Percentiles rank a stretch among this genome's conserved stretches.
Conservation (phyloP, 2,888 invertebrate species). For the Tillus elongatus region DNA sequence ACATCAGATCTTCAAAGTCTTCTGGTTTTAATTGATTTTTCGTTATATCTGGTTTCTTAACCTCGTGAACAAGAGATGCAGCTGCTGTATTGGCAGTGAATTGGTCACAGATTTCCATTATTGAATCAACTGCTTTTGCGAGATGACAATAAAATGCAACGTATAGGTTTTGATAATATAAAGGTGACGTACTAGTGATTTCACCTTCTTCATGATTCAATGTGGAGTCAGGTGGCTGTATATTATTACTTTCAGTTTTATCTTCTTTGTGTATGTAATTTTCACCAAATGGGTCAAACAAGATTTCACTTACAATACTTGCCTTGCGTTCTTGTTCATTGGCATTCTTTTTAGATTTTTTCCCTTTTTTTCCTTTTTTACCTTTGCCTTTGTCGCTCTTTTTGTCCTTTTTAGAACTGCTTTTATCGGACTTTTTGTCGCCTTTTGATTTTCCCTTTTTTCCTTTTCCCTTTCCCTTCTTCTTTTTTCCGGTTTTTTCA, state of each 20-base stretch:
- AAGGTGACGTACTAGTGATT: no score
- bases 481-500: slow-evolving; percentile 3
- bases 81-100: neutral
- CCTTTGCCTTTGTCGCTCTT: slow-evolving; percentile 12
- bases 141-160: neutral
- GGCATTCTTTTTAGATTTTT: no score
- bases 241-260: no score
- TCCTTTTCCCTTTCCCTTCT: slow-evolving; percentile 6
- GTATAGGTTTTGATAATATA: neutral
- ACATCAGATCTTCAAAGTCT: neutral
- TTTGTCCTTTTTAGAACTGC: slow-evolving; percentile 12
- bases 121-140: neutral
- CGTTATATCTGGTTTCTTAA: neutral
- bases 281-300: no score
- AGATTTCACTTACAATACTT: no score
- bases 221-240: no score
- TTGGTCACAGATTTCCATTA: slow-evolving; percentile 3
- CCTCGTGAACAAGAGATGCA: neutral
- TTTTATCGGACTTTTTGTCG: slow-evolving; percentile 10
- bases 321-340: no score
- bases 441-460: slow-evolving; percentile 4
- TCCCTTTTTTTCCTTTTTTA: slow-evolving; percentile 4
- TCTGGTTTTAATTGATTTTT: neutral
- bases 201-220: no score
- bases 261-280: no score